Evolutionary conservation across 2,888 invertebrate genomes (phyloP), one percentile per base, ranked within the genome.

Genomic region (Drosophila formosana): DNA sequence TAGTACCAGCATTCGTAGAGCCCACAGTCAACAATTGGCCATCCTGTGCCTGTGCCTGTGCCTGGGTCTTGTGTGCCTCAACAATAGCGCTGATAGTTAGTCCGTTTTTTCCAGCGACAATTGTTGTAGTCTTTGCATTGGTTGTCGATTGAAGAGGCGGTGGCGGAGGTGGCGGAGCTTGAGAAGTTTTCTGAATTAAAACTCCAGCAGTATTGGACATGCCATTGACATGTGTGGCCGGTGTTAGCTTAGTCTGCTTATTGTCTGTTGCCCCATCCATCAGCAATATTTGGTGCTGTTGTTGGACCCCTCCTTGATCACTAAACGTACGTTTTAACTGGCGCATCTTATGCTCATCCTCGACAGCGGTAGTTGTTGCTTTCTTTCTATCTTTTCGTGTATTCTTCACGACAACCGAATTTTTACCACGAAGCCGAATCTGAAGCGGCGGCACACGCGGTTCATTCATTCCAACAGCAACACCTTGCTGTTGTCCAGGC

Each of bases 361-460:
- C 85, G 2, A 45, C 32, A 13, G 47, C 23, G 0, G 64, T 11
- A 0, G 63, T 52, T 85, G 66, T 11, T 0, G 63, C 58, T 85
- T 94, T 94, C 87, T 94, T 94, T 82, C 95, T 93, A 66, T 95
- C 94, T 80, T 95, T 95, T 82, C 96, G 96, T 53, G 96, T 95
- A 90, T 95, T 95, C 88, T 95, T 96, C 80, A 97, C 97, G 51
- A 97, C 96, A 43, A 96, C 96, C 0, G 96, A 96, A 91, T 97
- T 97, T 64, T 97, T 94, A 13, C 91, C 91, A 67, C 97, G 94
- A 45, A 98, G 93, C 64, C 97, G 97, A 84, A 98, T 97, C 91
- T 97, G 97, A 69, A 97, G 93, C 1, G 97, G 98, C 7, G 98
- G 97, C 50, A 98, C 98, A 61, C 97, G 94, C 6, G 96, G 95